These are phyloP conservation scores for Lacanobia wlatinum DNA, from an alignment of 2,888 invertebrate genomes.

Conservation along the genomic window DNA sequence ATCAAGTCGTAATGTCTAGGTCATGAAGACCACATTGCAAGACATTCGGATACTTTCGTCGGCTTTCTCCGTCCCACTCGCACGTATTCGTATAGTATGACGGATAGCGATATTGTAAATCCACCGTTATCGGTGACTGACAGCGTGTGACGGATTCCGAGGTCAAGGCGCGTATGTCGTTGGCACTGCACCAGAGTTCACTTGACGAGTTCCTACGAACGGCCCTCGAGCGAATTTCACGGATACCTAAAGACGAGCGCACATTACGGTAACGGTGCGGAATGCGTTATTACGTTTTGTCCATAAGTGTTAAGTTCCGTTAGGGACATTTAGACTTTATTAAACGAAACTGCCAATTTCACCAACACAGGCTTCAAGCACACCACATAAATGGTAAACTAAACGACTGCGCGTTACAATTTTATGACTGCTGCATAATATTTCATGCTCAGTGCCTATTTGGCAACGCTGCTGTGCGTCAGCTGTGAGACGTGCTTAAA, in stretches of 20 bases:
- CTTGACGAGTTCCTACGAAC: slow-evolving; percentile 62
- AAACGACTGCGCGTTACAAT: slow-evolving; percentile 4
- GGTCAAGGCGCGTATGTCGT: slow-evolving; percentile 87
- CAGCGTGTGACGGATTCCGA: slow-evolving; percentile 73
- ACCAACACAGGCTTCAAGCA: background rate
- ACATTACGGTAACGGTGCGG: slow-evolving; percentile 10
- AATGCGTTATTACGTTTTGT: slow-evolving; percentile 24
- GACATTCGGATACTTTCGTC: slow-evolving; percentile 64
- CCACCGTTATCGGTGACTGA: slow-evolving; percentile 73
- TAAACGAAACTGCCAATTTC: background rate
- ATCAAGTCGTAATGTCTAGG: slow-evolving; percentile 59
- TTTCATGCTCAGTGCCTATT: slow-evolving; percentile 14
- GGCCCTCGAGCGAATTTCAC: slow-evolving; percentile 62
- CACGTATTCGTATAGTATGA: slow-evolving; percentile 49
- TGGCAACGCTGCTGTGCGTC: slow-evolving; percentile 23
- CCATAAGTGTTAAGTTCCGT: background rate
- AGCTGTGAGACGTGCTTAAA: slow-evolving; percentile 20
- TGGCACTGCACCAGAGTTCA: slow-evolving; percentile 84
- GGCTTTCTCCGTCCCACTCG: slow-evolving; percentile 61
- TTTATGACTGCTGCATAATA: slow-evolving; percentile 21
- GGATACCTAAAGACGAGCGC: slow-evolving; percentile 44
- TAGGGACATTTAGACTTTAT: slow-evolving; percentile 12
- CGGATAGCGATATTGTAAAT: slow-evolving; percentile 64
- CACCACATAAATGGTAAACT: slow-evolving; percentile 4
- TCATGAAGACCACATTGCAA: slow-evolving; percentile 54